These are phyloP conservation scores for Helogale parvula DNA, from an alignment of 2,113 vertebrate species.

Conservation along the genomic window DNA sequence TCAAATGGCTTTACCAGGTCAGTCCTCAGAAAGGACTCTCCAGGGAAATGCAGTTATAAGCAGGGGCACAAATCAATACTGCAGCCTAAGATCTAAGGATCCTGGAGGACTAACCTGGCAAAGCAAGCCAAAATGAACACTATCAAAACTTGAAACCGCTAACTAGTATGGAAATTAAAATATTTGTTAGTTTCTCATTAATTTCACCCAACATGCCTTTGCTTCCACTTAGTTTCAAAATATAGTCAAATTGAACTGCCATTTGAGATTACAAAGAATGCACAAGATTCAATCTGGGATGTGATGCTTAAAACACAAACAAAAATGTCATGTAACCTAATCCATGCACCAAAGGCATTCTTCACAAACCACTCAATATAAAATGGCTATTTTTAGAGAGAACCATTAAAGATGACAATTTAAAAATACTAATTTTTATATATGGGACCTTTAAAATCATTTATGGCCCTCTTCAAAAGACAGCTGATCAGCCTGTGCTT, in stretches of 20 bases:
- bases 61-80: not conserved
- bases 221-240: constrained; percentile 34
- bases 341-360: not conserved
- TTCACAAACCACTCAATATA: not conserved
- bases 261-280: constrained; percentile 40
- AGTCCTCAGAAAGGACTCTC: not conserved
- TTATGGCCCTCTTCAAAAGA: not conserved
- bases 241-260: not conserved
- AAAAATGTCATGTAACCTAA: not conserved
- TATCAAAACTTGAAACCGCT: not conserved
- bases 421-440: not conserved
- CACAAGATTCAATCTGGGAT: not conserved
- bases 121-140: not conserved
- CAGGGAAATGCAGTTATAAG: not conserved
- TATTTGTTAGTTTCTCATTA: not conserved
- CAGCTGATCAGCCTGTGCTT: not conserved
- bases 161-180: not conserved
- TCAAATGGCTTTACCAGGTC: not conserved
- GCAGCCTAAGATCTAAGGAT: not conserved
- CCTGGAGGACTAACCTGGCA: not conserved
- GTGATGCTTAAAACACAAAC: not conserved
- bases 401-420: not conserved
- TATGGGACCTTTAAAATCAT: not conserved
- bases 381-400: not conserved
- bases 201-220: not conserved